These are phyloP conservation scores for Psephotus haematonotus DNA, from an alignment of 2,113 vertebrate genomes.

Conservation along the genomic window DNA sequence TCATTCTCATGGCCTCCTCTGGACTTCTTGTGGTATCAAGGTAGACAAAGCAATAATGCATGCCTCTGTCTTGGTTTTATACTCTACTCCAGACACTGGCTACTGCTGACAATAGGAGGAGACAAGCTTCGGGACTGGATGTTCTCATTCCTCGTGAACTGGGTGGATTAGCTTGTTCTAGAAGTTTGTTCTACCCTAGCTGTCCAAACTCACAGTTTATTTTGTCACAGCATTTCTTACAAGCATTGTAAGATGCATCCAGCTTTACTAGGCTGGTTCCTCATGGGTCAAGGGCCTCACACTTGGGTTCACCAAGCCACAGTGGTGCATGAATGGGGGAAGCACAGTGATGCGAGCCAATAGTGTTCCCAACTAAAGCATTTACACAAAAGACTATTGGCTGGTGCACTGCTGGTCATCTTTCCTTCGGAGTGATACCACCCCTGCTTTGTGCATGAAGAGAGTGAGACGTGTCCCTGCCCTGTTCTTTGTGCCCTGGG, in stretches of 20 bases:
- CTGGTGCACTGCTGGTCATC: neutral
- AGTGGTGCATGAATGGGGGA: neutral
- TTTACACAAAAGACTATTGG: neutral
- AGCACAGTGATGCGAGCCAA: neutral
- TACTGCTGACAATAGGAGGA: neutral
- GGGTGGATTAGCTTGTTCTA: neutral
- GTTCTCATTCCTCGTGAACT: neutral
- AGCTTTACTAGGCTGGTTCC: neutral
- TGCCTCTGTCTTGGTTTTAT: neutral
- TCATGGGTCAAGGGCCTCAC: neutral
- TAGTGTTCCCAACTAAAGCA: neutral
- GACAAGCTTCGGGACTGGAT: neutral
- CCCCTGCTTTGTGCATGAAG: neutral
- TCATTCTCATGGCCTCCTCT: neutral
- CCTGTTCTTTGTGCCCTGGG: fast-evolving
- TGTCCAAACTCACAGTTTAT: neutral
- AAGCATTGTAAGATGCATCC: neutral
- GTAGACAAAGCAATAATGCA: neutral
- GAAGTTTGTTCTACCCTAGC: neutral
- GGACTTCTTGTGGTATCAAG: neutral
- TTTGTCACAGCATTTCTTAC: neutral
- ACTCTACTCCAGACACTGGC: neutral
- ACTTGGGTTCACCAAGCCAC: neutral
- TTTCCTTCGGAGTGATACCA: fast-evolving
- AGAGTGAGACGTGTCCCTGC: neutral